Evolutionary conservation across 1,140 invertebrate genomes (phyloP).

Genomic region (Solenopsis fugax): DNA sequence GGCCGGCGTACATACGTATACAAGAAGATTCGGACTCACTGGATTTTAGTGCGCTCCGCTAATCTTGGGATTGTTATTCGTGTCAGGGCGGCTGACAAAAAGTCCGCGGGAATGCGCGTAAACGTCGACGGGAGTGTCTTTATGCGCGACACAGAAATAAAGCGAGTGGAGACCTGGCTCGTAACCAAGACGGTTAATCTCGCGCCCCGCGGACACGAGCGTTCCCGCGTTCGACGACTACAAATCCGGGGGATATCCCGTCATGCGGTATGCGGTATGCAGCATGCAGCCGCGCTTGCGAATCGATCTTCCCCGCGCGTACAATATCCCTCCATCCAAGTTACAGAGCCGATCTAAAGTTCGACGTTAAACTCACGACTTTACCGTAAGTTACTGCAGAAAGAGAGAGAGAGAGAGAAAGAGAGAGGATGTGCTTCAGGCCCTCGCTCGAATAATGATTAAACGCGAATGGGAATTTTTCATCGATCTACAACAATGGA

Average conservation of each 20-base stretch:
- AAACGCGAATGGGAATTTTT: constrained; percentile 14
- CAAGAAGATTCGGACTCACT: background rate
- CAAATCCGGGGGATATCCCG: constrained; percentile 38
- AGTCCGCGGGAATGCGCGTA: background rate
- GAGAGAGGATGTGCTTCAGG: background rate
- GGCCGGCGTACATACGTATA: background rate
- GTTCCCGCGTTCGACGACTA: constrained; percentile 25
- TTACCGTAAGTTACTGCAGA: background rate
- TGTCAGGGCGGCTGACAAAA: constrained; percentile 17
- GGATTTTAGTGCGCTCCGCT: constrained; percentile 4
- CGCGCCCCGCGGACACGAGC: constrained; percentile 24
- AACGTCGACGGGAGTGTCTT: constrained; percentile 35
- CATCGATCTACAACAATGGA: background rate
- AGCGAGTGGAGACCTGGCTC: constrained; percentile 52
- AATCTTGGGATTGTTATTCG: constrained; percentile 59
- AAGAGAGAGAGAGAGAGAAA: too few relatives aligned
- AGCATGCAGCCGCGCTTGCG: constrained; percentile 5
- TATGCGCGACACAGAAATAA: constrained; percentile 64
- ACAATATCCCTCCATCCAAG: background rate
- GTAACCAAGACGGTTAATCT: constrained; percentile 68
- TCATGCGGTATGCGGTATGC: constrained; percentile 35
- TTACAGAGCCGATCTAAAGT: constrained; percentile 27
- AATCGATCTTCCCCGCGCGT: constrained; percentile 52
- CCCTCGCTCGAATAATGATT: background rate
- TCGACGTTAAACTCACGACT: constrained; percentile 18